phyloP scores from a whole-genome alignment of 2,113 vertebrate genomes.

The Oncorhynchus keta region DNA sequence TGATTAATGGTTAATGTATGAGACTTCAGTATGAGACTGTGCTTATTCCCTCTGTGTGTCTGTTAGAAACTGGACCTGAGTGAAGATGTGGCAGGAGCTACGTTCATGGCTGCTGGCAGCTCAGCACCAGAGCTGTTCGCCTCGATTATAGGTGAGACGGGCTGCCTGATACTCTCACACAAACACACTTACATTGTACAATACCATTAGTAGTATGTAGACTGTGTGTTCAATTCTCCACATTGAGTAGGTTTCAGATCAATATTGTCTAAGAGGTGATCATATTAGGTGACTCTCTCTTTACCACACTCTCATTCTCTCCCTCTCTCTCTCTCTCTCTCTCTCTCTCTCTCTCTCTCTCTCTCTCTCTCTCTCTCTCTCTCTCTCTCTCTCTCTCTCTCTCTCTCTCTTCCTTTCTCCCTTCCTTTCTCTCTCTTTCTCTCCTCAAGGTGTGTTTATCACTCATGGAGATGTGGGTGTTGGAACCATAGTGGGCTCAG shows the following conservation, averaged over 20 bases:
- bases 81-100: constrained; percentile 88
- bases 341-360: not conserved
- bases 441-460: constrained; percentile 83
- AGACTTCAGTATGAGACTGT: too few species aligned
- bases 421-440: not conserved
- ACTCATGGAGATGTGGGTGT: constrained; percentile 89
- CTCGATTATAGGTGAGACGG: constrained; percentile 82
- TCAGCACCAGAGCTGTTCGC: constrained; percentile 89
- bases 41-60: not conserved
- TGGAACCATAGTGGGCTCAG: constrained; percentile 88
- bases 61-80: constrained; percentile 83
- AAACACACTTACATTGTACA: not conserved
- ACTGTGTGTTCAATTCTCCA: too few species aligned
- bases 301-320: not conserved
- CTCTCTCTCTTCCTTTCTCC: too few species aligned
- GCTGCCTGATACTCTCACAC: not conserved
- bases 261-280: too few species aligned
- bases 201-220: too few species aligned
- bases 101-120: constrained; percentile 91
- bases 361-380: not conserved
- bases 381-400: too few species aligned
- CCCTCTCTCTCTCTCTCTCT: not conserved
- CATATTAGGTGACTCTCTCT: not conserved
- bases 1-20: too few species aligned
- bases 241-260: too few species aligned